Conservation (phyloP, 2,113 vertebrate genomes). For the Corynorhinus townsendii region DNA sequence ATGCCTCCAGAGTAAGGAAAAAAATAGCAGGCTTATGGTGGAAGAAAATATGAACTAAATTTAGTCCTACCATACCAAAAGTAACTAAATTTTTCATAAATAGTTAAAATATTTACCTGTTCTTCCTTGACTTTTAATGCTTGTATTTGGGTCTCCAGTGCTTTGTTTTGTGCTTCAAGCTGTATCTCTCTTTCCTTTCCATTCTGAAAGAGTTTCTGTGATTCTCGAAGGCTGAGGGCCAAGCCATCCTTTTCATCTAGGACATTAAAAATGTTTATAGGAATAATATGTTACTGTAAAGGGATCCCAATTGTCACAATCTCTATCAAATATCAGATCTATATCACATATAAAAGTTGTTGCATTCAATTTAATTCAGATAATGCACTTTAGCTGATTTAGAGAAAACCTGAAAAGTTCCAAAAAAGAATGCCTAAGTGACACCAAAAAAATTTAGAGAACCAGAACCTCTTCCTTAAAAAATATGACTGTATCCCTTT, state of each 20-base stretch:
- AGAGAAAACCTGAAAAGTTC: not conserved
- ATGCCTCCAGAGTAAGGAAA: not conserved
- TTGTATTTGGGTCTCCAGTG: slow-evolving; percentile 88
- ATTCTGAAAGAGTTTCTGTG: slow-evolving; percentile 86
- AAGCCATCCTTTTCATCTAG: slow-evolving; percentile 95
- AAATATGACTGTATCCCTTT: not conserved
- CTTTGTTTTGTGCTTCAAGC: slow-evolving; percentile 88
- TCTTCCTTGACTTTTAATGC: slow-evolving; percentile 86
- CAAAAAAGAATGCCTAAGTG: not conserved
- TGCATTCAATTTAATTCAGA: not conserved
- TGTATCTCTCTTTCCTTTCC: slow-evolving; percentile 87
- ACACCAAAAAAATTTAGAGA: not conserved
- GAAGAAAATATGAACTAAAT: not conserved
- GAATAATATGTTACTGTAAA: not conserved
- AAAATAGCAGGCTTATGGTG: not conserved
- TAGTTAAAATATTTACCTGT: slow-evolving; percentile 77
- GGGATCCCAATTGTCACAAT: not conserved
- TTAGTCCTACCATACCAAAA: not conserved
- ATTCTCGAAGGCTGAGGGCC: slow-evolving; percentile 87
- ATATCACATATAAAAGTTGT: not conserved
- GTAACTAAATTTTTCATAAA: not conserved
- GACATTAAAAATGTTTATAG: not conserved
- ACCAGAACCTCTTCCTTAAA: not conserved
- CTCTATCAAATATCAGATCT: not conserved
- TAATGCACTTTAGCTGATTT: slow-evolving; percentile 18